Evolutionary conservation across 2,797 vertebrate species (phyloP).

Genomic region (Emydoidea blandingii): DNA sequence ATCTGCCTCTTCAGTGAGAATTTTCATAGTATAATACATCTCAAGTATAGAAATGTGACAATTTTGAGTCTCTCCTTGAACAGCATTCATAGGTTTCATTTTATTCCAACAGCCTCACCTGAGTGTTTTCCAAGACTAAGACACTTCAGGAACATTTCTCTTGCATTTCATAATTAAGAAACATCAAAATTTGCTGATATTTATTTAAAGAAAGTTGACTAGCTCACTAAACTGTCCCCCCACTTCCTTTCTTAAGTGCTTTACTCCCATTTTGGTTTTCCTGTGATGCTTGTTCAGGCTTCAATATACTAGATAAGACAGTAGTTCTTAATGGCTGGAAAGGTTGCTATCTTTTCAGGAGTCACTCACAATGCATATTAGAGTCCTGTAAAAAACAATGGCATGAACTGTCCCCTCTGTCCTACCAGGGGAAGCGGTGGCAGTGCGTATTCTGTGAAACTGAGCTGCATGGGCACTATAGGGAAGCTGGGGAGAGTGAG

Average conservation of each 20-base stretch:
- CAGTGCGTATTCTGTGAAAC: not conserved
- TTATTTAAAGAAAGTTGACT: not conserved
- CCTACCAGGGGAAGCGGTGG: not conserved
- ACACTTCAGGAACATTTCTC: slow-evolving; percentile 11
- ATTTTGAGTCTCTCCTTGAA: slow-evolving; percentile 29
- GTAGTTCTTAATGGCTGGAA: not conserved
- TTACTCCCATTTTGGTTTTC: slow-evolving; percentile 15
- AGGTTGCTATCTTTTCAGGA: not conserved
- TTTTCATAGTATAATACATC: not conserved
- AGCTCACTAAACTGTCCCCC: not conserved
- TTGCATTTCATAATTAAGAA: slow-evolving; percentile 18
- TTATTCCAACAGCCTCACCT: slow-evolving; percentile 7
- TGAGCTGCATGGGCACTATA: not conserved
- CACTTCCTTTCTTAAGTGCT: not conserved
- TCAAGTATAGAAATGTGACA: not conserved
- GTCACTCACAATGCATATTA: not conserved
- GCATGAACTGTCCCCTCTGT: not conserved
- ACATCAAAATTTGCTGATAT: slow-evolving; percentile 9
- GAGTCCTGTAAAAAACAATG: not conserved
- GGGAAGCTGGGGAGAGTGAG: not conserved
- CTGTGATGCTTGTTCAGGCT: not conserved
- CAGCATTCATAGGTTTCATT: slow-evolving; percentile 5
- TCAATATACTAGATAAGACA: not conserved
- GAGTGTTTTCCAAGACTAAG: slow-evolving; percentile 15
- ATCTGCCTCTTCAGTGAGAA: not conserved